Conservation (phyloP, 2,888 invertebrate genomes). For the Heliconius cydno region DNA sequence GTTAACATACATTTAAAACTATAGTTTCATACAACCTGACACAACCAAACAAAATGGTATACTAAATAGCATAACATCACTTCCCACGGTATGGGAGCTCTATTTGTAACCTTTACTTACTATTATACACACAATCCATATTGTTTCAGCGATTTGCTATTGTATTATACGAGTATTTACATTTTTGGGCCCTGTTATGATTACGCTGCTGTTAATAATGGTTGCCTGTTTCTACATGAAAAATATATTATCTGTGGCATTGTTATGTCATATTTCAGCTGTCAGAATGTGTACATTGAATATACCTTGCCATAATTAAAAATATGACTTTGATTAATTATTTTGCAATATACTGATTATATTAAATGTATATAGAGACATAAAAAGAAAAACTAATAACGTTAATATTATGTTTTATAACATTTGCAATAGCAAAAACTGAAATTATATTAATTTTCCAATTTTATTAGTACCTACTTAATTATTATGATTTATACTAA, state of each 20-base stretch:
- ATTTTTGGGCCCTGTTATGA: conserved; percentile 70
- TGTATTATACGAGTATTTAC: conserved; percentile 76
- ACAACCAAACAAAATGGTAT: background rate
- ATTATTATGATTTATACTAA: conserved; percentile 56
- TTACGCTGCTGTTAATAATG: conserved; percentile 40
- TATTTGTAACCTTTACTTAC: conserved; percentile 74
- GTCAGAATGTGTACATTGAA: background rate
- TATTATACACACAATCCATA: conserved; percentile 73
- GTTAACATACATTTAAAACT: no score
- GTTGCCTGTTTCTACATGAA: background rate
- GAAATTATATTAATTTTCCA: conserved; percentile 25
- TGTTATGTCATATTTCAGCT: background rate
- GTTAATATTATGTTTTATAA: conserved; percentile 8
- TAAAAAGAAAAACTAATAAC: conserved; percentile 26
- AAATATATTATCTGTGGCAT: background rate
- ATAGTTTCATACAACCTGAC: background rate
- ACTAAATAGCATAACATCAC: conserved; percentile 36
- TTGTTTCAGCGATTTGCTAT: conserved; percentile 82
- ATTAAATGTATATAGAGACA: background rate
- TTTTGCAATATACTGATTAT: background rate
- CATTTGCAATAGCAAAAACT: background rate
- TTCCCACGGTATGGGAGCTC: conserved; percentile 78
- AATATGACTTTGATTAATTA: conserved; percentile 7
- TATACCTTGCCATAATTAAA: background rate
- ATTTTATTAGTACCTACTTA: conserved; percentile 54